Base-by-base conservation (phyloP, 2,797 vertebrate species). In the Rhabdomys pumilio region DNA sequence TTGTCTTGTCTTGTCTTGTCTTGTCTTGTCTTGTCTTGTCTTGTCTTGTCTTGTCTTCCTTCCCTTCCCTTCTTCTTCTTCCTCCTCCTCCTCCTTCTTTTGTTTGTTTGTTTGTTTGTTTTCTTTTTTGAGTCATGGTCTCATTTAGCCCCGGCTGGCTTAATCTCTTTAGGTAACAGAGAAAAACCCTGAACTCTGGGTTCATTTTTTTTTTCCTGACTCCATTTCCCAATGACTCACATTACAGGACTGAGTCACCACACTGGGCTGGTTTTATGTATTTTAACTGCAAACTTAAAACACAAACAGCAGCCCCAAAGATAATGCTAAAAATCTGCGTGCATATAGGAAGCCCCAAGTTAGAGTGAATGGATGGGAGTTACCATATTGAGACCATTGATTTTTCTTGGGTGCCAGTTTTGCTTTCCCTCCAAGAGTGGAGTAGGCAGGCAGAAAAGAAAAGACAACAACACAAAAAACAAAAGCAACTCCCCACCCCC, bases 41-140 rank as follows among this genome's bases (percentile, higher is more conserved):
- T n/a, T n/a, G n/a, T n/a, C n/a, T 24, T 9, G 7, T 9, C 0
- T 2, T 24, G 11, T 11, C 24, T 26, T 63, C 8, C 3, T 26
- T 6, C 2, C 6, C 22, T 7, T 3, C 24, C 1, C 24, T 11
- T 26, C 3, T n/a, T 1, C 12, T 4, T n/a, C 38, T 13, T 20
- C 29, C 11, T 76, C 44, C 14, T 50, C 29, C 13, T 50, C 44
- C 44, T 44, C 44, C 50, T 59, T 59, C 13, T 55, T 55, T 15
- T 50, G 47, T 55, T 55, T 55, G 2, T 55, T 55, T 55, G 57
- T 57, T 55, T 55, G 53, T 55, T 55, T 55, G 57, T 57, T 59
- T 59, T 6, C 3, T 26, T 41, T 41, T 38, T 38, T 38, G 41
- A 65, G 9, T 47, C 41, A 84, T 20, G 41, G 61, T 67, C 41